Conservation (phyloP, 2,797 vertebrate species). For the Amazonetta brasiliensis region DNA sequence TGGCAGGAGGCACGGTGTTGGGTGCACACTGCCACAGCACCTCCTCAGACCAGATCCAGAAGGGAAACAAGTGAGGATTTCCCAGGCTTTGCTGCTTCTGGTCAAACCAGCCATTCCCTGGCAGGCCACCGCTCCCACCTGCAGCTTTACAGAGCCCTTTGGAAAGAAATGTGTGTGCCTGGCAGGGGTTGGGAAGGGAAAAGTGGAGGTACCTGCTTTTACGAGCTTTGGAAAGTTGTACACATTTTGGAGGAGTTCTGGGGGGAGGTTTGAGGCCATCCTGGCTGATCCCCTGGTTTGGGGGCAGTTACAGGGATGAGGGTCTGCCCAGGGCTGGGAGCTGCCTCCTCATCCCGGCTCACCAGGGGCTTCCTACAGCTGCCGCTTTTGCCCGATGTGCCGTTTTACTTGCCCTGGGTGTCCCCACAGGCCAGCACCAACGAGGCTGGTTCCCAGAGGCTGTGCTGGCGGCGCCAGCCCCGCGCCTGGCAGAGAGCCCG, state of each 20-base stretch:
- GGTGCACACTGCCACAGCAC: not conserved
- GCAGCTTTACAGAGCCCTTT: not conserved
- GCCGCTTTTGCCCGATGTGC: accelerated
- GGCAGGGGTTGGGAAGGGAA: not conserved
- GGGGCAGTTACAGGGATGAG: accelerated
- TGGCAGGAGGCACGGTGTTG: not conserved
- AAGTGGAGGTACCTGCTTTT: not conserved
- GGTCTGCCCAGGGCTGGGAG: not conserved
- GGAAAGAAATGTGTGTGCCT: not conserved
- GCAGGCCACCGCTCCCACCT: not conserved
- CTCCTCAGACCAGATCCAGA: not conserved
- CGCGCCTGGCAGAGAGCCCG: not conserved
- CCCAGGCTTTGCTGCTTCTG: not conserved
- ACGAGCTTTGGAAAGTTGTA: not conserved
- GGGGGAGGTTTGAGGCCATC: not conserved
- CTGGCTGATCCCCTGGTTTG: not conserved
- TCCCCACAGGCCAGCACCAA: not conserved
- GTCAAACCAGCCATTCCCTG: not conserved
- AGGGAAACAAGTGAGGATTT: not conserved
- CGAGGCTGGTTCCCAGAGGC: not conserved
- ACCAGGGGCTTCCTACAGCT: not conserved
- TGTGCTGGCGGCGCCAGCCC: accelerated
- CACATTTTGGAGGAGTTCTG: not conserved
- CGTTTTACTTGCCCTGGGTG: not conserved
- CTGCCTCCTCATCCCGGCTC: not conserved